phyloP scores from a whole-genome alignment of 2,113 vertebrate genomes.

The chimpanzee (Pan troglodytes) region DNA sequence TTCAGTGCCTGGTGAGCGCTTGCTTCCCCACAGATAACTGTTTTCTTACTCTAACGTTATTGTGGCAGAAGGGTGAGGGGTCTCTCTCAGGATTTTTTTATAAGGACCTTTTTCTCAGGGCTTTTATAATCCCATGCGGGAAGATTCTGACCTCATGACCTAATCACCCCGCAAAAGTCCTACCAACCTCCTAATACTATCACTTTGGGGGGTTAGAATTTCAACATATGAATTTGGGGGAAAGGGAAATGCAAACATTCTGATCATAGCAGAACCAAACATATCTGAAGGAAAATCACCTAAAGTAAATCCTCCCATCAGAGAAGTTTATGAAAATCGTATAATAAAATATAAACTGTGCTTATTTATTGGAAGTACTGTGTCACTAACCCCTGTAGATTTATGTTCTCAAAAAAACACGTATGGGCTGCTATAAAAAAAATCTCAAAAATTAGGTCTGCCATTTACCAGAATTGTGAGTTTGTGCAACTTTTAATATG shows the following conservation, averaged over 20 bases:
- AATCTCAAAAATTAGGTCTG: not conserved
- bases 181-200: not conserved
- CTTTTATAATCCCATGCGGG: not conserved
- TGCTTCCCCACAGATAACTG: not conserved
- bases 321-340: not conserved
- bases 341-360: not conserved
- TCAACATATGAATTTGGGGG: not conserved
- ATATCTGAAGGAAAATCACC: not conserved
- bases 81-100: not conserved
- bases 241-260: fast-evolving
- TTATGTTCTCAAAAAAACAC: not conserved
- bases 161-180: not conserved
- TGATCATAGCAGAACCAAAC: not conserved
- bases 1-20: not conserved
- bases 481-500: not conserved
- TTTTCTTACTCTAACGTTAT: not conserved
- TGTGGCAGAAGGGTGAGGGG: not conserved
- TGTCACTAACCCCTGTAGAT: not conserved
- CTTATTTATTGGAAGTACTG: not conserved
- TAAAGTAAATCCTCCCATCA: not conserved
- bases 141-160: not conserved
- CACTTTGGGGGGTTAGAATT: not conserved
- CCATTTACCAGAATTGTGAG: not conserved
- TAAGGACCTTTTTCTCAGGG: not conserved
- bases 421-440: not conserved